Base-by-base conservation (phyloP, 2,797 vertebrate species). In the Alosa sapidissima region DNA sequence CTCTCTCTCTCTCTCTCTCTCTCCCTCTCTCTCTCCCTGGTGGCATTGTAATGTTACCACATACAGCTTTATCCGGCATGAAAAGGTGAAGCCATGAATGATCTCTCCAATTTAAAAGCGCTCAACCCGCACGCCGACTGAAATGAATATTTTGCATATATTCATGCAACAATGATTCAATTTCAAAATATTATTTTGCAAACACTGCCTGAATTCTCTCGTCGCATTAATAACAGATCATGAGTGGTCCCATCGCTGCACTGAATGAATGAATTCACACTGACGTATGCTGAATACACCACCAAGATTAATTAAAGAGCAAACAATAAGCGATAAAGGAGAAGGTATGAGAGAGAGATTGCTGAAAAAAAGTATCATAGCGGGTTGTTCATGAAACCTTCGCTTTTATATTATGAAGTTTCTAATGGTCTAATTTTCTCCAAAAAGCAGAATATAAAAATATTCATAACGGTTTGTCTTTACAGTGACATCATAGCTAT, bases 41-140 rank as follows among this genome's bases (percentile, higher is more conserved):
- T 97, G 98, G 98, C 97, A 97, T 96, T 97, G 97, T 97, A 98
- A 97, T 96, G 96, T 97, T 97, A 97, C 97, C 96, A 96, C 97
- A 96, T 97, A 97, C 96, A 97, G 97, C 97, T 99, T 98, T 98
- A 98, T 98, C 97, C 98, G 96, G 97, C 97, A 97, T 97, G 97
- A 98, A 98, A 98, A 99, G 98, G 98, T 99, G 98, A 98, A 98
- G 97, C 97, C 97, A 97, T 99, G 98, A 99, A 97, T 98, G 97
- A 99, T 99, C 98, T 99, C 97, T 97, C 97, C 97, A 99, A 99
- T 99, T 99, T 99, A 99, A 99, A 99, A 98, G 97, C 98, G 98
- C 97, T 99, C 98, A 98, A 98, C 97, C 97, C 97, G 97, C 97
- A 97, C 98, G 96, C 96, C 96, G 96, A 96, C 96, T 97, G 97